Evolutionary conservation across 92 coral and sea anemone genomes (phyloP), one percentile per base, ranked within the genome.

Genomic region (Palythoa grandis): DNA sequence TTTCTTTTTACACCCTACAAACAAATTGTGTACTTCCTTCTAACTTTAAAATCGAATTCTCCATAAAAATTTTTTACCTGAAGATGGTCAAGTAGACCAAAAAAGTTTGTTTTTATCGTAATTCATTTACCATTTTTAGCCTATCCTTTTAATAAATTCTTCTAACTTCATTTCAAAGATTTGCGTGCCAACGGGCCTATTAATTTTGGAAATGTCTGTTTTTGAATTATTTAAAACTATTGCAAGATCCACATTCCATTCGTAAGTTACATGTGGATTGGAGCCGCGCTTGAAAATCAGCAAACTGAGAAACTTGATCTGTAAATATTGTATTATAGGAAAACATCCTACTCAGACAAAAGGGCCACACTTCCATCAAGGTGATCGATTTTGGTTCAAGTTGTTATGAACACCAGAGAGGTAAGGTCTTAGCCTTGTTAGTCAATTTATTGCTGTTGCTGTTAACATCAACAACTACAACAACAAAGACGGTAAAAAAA

Each of bases 321-420:
- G 24, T 11, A 22, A 87, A 88, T 37, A 76, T 90, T 56, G 88
- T 82, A 65, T 82, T 73, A 17, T 39, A 90, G 93, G 93, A 90
- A 83, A 90, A 90, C 83, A 90, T 90, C 47, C 75, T 90, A 24
- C 78, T 94, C 63, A 91, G 93, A 84, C 98, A 91, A 86, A 96
- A 88, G 73, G 95, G 96, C 47, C 98, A 94, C 87, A 94, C 95
- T 11, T 90, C 98, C 9, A 93, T 96, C 66, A 96, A 96, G 86
- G 98, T 96, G 29, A 96, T 96, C 76, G 98, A 95, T 74, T 96
- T 96, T 79, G 98, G 98, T 13, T 96, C 98, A 5, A 96, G 98
- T 88, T 96, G 98, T 52, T 93, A 91, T 54, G 98, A 94, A 54
- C 94, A 94, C 82, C 98, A 96, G 63, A 88, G 93, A 96, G 98